Conservation (phyloP, 1,140 invertebrate genomes). For the Hyphantria cunea region DNA sequence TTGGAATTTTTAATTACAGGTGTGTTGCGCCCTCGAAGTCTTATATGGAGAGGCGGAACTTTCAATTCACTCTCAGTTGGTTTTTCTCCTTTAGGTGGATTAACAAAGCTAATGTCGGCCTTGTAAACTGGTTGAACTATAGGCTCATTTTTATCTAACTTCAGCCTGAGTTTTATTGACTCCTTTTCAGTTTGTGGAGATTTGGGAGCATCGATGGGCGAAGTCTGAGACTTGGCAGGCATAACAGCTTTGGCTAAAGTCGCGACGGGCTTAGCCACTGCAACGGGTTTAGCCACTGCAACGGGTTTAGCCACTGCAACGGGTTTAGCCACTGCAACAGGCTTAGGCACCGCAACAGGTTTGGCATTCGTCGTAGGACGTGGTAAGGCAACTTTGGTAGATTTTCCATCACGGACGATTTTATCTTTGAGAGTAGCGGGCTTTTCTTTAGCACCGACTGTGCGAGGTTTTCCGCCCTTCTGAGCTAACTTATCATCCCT, state of each 20-base stretch:
- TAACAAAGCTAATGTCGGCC: conserved; percentile 88
- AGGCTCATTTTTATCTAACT: conserved; percentile 91
- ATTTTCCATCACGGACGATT: conserved; percentile 66
- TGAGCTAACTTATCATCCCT: conserved; percentile 62
- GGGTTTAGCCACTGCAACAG: conserved; percentile 77
- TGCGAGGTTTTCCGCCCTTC: conserved; percentile 66
- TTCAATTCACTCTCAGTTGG: conserved; percentile 86
- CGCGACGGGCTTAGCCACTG: too few relatives aligned
- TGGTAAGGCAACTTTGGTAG: conserved; percentile 68
- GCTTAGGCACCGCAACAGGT: conserved; percentile 43
- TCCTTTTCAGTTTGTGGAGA: conserved; percentile 82
- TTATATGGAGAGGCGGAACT: conserved; percentile 95
- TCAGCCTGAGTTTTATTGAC: conserved; percentile 92
- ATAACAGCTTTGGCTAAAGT: neutral
- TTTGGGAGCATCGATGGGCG: conserved; percentile 52
- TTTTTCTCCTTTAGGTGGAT: conserved; percentile 66
- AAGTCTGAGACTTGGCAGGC: neutral
- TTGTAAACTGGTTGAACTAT: conserved; percentile 89
- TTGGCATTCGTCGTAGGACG: conserved; percentile 34
- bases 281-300: too few relatives aligned
- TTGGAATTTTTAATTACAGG: conserved; percentile 93
- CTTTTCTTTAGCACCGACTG: conserved; percentile 67
- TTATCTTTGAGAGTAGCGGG: conserved; percentile 68
- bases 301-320: too few relatives aligned
- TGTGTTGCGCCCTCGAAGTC: conserved; percentile 91